phyloP scores from a whole-genome alignment of 1,140 invertebrate genomes.

The Psilanteris sp. region DNA sequence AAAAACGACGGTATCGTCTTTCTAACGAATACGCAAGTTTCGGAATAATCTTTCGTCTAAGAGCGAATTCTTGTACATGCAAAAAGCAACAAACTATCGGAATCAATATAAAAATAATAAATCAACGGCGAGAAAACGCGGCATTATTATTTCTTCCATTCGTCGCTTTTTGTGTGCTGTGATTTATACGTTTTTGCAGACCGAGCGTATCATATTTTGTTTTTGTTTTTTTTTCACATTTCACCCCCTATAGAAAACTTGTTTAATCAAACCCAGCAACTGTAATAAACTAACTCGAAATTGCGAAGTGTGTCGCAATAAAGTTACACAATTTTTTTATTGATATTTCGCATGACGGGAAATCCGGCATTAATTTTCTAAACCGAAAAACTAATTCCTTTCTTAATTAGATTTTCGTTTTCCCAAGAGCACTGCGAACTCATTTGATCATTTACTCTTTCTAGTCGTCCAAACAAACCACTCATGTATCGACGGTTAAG shows the following conservation, averaged over 20 bases:
- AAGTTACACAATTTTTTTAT: constrained; percentile 45
- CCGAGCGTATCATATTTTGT: constrained; percentile 18
- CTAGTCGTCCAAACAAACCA: no score
- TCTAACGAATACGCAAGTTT: no score
- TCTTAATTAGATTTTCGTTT: no score
- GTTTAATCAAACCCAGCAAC: constrained; percentile 33
- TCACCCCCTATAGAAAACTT: constrained; percentile 16
- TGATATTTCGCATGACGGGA: constrained; percentile 28
- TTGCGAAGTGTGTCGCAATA: constrained; percentile 37
- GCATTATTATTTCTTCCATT: constrained; percentile 19
- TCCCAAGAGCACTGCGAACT: no score
- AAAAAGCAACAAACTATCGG: not conserved
- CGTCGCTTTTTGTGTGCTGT: constrained; percentile 16
- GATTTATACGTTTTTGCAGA: constrained; percentile 29
- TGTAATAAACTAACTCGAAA: constrained; percentile 32
- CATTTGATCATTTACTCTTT: no score
- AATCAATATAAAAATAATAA: constrained; percentile 26
- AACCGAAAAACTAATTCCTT: no score
- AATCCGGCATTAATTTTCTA: not conserved
- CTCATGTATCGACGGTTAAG: no score
- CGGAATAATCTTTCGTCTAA: no score
- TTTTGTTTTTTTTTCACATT: constrained; percentile 1
- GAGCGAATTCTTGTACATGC: not conserved
- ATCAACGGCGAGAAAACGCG: constrained; percentile 10
- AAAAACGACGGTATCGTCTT: no score